Evolutionary conservation across 2,888 invertebrate genomes (phyloP), one percentile per base, ranked within the genome.

Genomic region (Octonoba sinensis): DNA sequence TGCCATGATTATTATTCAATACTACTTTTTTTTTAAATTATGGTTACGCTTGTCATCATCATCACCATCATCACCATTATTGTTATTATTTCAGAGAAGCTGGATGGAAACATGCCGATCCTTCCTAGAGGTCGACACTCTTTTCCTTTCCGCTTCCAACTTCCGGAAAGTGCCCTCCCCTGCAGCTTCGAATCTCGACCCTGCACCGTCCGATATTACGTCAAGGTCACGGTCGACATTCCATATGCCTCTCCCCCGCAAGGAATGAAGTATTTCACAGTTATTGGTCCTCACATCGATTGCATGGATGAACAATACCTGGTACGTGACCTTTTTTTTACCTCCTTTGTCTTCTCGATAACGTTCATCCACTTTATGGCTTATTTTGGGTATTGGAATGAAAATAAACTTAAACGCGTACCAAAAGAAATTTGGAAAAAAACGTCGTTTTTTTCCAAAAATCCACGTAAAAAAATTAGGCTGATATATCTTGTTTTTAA

Each of bases 301-400:
- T 93, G 93, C 88, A 93, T 93, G 93, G 93, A 94, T 85, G 93
- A 93, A 87, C 92, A 93, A 86, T 93, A 93, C 87, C 89, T 93
- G 90, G 93, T 93, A 88, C 90, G 90, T 66, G 11, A 24, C 27
- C 86, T 49, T 44, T 46, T n/a, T 22, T 57, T 16, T 51, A 2
- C 51, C 13, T 22, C 66, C 36, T 4, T 36, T 36, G 6, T 36
- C 8, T 36, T 11, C 36, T 36, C 36, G 11, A 3, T 36, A 6
- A 1, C 11, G 6, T 8, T 11, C 36, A 8, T 8, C 36, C 36
- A 2, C 36, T 36, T 36, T 8, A 36, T 36, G 1, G 36, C 36
- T 36, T 36, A 11, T 36, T 36, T 36, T 36, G 36, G 6, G 36
- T 36, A 11, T 36, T 8, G 11, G 36, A 36, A 36, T 11, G 11